A percentile compares a stretch with the other conserved stretches of the same genome.
Conservation (phyloP, 1,140 invertebrate species). For the Cryptotermes secundus region DNA sequence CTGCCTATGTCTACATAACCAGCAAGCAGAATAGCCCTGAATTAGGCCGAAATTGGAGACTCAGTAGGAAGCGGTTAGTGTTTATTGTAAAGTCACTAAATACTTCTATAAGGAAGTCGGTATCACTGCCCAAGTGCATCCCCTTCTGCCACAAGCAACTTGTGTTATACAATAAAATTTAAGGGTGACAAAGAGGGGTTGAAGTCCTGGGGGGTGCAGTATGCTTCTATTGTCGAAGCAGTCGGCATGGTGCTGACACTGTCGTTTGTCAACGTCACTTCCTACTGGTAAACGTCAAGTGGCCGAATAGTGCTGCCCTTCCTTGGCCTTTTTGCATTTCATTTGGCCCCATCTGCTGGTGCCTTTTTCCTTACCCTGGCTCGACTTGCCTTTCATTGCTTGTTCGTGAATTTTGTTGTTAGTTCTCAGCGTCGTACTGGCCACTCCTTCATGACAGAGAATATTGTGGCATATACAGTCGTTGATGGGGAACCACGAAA, state of each 20-base stretch:
- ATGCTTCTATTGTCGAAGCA: not conserved
- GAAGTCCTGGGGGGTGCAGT: not conserved
- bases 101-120: not conserved
- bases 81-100: not conserved
- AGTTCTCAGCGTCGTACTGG: not conserved
- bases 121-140: not conserved
- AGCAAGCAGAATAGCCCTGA: no score
- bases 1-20: no score
- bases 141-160: not conserved
- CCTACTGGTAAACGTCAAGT: slow-evolving; percentile 6
- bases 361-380: not conserved
- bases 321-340: slow-evolving; percentile 10
- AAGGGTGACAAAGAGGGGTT: not conserved
- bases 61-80: not conserved
- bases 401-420: not conserved
- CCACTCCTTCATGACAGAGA: not conserved
- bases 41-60: no score
- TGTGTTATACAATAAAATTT: slow-evolving; percentile 2
- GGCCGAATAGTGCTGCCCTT: not conserved
- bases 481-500: no score
- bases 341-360: not conserved
- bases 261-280: slow-evolving; percentile 13
- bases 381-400: not conserved
- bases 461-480: no score
- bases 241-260: not conserved